phyloP scores from a whole-genome alignment of 1,140 invertebrate genomes.

The Bicyclus anynana region DNA sequence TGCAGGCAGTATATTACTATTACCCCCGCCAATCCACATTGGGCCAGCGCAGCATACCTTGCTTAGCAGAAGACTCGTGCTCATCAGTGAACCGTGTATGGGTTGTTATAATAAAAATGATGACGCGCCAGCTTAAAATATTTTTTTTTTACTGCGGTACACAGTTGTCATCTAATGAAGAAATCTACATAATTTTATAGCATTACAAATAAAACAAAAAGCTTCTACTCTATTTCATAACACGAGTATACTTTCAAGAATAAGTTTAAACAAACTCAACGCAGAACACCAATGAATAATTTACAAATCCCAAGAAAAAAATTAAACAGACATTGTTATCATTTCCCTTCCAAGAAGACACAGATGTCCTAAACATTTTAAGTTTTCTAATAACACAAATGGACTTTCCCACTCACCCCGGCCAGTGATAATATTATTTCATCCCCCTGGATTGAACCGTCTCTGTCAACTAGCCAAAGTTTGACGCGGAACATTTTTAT shows the following conservation, averaged over 20 bases:
- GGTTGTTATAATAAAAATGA: too few species aligned
- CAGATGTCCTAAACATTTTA: conserved; percentile 50
- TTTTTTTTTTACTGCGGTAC: too few species aligned
- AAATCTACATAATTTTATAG: neutral
- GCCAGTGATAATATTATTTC: conserved; percentile 60
- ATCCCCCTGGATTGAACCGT: conserved; percentile 47
- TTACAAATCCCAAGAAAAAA: conserved; percentile 21
- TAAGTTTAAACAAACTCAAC: conserved; percentile 3
- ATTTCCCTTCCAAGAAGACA: conserved; percentile 29
- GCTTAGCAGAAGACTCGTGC: too few species aligned
- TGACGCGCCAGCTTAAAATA: too few species aligned
- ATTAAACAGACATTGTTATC: conserved; percentile 23
- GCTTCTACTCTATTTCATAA: conserved; percentile 4
- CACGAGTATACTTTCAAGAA: conserved; percentile 5
- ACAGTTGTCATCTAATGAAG: too few species aligned
- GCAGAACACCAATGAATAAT: conserved; percentile 9
- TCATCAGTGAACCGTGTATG: too few species aligned
- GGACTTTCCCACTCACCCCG: conserved; percentile 46
- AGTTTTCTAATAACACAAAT: conserved; percentile 57
- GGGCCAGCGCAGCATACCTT: too few species aligned
- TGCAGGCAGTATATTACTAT: too few species aligned
- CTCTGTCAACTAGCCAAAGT: conserved; percentile 48
- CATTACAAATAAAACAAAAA: conserved; percentile 2
- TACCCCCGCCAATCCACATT: too few species aligned
- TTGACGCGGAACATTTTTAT: conserved; percentile 45